Percentiles rank a stretch among this genome's conserved stretches.
Conservation (phyloP, 2,797 vertebrate species). For the Tamandua tetradactyla region DNA sequence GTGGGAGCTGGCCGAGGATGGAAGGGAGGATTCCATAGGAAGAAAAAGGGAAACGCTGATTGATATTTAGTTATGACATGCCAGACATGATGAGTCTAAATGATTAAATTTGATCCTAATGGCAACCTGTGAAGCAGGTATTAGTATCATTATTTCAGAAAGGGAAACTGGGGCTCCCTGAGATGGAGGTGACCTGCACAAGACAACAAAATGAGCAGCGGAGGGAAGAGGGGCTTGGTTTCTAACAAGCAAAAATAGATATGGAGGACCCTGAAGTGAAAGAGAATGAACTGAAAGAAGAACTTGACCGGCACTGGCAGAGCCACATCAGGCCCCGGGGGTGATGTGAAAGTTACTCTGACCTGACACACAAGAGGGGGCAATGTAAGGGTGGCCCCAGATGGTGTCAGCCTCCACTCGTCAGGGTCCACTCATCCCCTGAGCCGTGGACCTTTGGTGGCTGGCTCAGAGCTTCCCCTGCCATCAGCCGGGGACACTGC, state of each 20-base stretch:
- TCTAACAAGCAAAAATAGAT: background rate
- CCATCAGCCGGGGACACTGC: background rate
- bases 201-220: background rate
- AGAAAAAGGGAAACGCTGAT: background rate
- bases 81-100: background rate
- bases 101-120: constrained; percentile 7
- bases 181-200: background rate
- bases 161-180: constrained; percentile 9
- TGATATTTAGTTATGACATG: background rate
- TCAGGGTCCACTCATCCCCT: background rate
- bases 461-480: background rate
- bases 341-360: background rate
- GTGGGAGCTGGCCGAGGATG: background rate
- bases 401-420: background rate
- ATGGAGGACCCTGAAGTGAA: background rate
- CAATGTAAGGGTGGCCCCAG: no score
- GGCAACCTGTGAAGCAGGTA: background rate
- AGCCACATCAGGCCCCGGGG: background rate
- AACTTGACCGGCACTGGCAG: background rate
- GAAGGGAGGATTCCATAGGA: background rate
- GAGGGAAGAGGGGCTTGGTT: background rate
- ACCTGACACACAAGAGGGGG: background rate
- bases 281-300: background rate
- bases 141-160: constrained; percentile 11
- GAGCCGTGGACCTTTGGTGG: background rate